Base-by-base conservation (phyloP, 2,888 invertebrate genomes). In the Trichogramma dendrolimi region DNA sequence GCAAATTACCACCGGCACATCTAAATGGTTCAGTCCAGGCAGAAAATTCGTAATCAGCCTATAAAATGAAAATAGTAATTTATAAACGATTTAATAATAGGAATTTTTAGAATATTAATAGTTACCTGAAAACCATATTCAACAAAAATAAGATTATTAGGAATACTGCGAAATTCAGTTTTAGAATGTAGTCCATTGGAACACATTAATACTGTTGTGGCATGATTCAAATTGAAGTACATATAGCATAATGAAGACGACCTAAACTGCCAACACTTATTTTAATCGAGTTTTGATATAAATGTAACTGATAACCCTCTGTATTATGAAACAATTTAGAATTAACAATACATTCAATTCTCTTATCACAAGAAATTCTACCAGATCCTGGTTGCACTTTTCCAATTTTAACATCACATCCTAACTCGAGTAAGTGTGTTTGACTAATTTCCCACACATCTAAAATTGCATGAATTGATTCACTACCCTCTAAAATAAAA, bases 231-330 rank as follows among this genome's bases (percentile, higher is more conserved):
- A 58, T 80, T 79, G n/a, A 82, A 1, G 85, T 85, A 49, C 81
- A 81, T 52, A 85, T 79, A 4, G 83, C 85, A 73, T 84, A 83
- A 70, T 84, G 83, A 14, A 86, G 73, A 38, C 85, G 84, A 44
- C 80, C 76, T 49, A 83, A 72, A 72, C 84, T 84, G 41, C 82
- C 81, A 55, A 84, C 84, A 58, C 81, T 77, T n/a, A 85, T 79
- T 71, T 80, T 79, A 14, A 84, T 80, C 71, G 81, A 72, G 67
- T 80, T 80, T 67, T 81, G 80, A 55, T 80, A 79, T 65, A 84
- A 77, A 59, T 82, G 82, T 6, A 84, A 74, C 67, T 82, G 81
- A 72, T 84, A 85, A 40, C 82, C 79, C 59, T 81, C 81, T 10
- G 74, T 70, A 48, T 77, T 75, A 49, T 81, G 77, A 69, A 83